Percentiles rank a stretch among this genome's conserved stretches.
Conservation (phyloP, 1,140 invertebrate species). For the Caenorhabditis brenneri region DNA sequence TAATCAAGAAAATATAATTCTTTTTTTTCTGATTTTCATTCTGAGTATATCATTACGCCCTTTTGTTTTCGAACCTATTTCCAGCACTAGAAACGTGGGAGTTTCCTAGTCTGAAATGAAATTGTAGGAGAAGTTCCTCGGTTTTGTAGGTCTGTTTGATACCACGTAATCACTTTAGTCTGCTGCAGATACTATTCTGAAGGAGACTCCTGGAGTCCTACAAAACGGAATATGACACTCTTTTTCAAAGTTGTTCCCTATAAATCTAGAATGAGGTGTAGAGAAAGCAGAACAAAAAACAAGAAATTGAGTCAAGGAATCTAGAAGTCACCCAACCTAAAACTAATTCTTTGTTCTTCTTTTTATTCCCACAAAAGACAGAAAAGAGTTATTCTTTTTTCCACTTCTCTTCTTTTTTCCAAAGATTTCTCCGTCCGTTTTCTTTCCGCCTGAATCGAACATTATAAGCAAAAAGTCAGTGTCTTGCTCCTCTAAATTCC, state of each 20-base stretch:
- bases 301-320: neutral
- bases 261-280: neutral
- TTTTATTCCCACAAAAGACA: conserved; percentile 32
- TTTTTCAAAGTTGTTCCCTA: neutral
- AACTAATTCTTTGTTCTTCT: conserved; percentile 20
- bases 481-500: conserved; percentile 2
- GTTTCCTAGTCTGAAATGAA: too few species aligned
- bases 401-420: neutral
- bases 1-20: too few species aligned
- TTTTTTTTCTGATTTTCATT: too few species aligned
- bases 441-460: conserved; percentile 29
- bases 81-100: too few species aligned
- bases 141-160: too few species aligned
- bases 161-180: too few species aligned
- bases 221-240: too few species aligned
- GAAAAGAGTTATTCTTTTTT: conserved; percentile 6
- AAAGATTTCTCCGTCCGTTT: conserved; percentile 10
- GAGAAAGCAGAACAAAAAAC: neutral
- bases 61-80: too few species aligned
- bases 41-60: too few species aligned
- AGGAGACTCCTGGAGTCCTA: too few species aligned
- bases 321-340: conserved; percentile 24
- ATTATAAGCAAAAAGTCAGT: conserved; percentile 26
- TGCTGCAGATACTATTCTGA: too few species aligned
- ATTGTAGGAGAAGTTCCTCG: too few species aligned